Conservation (phyloP, 2,888 invertebrate species). For the Pammene aurita region DNA sequence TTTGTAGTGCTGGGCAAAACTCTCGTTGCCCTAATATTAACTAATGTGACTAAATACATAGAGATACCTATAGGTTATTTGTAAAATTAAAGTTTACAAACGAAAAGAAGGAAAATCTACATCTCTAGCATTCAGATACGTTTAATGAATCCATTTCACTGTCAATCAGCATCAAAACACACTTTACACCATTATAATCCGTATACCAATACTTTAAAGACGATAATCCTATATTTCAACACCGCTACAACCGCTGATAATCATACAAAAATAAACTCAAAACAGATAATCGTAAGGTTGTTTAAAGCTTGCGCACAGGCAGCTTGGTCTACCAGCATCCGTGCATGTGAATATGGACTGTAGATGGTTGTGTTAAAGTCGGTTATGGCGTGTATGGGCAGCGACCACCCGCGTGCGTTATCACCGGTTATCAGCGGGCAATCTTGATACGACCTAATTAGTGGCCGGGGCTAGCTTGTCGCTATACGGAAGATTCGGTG, state of each 20-base stretch:
- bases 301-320: background rate
- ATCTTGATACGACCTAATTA: conserved; percentile 72
- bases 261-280: background rate
- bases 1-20: too few species aligned
- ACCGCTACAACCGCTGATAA: background rate
- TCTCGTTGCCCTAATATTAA: too few species aligned
- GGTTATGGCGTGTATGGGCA: conserved; percentile 42
- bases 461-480: conserved; percentile 48
- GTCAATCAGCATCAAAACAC: conserved; percentile 20
- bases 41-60: too few species aligned
- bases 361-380: conserved; percentile 30
- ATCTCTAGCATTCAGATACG: conserved; percentile 6
- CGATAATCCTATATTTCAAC: background rate
- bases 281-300: background rate
- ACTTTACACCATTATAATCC: background rate
- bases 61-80: too few species aligned
- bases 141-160: conserved; percentile 35
- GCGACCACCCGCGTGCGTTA: conserved; percentile 59
- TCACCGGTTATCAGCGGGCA: conserved; percentile 56
- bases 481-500: conserved; percentile 18
- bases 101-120: background rate
- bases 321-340: background rate
- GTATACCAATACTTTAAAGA: background rate
- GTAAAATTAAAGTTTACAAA: too few species aligned
- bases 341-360: conserved; percentile 32